Evolutionary conservation across 1,140 invertebrate species (phyloP), one percentile per base, ranked within the genome.

Genomic region (Heliothis subflexa): DNA sequence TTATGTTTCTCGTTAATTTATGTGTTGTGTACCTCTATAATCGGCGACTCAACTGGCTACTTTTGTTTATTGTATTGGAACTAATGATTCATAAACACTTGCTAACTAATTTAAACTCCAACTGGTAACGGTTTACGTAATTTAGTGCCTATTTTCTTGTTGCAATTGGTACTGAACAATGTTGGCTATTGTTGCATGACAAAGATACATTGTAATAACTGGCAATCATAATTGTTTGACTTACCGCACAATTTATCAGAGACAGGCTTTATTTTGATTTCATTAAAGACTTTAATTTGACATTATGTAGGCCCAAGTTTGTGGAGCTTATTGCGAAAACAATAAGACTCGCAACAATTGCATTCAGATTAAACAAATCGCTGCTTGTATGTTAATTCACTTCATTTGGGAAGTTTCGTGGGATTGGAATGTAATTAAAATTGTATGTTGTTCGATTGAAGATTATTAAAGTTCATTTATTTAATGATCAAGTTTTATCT

Each of bases 71-170:
- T 78, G 79, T 83, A 83, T 81, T 83, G 78, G 72, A 73, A 84
- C 84, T 87, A 90, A 91, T 92, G 89, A 92, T 85, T 89, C 86
- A 89, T 91, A 89, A 90, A 88, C 83, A 88, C 85, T 86, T 84
- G 84, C 83, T 82, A 83, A 83, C 81, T 87, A 90, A 91, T 92
- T 90, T 91, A 90, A 78, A 88, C 81, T 82, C 85, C 61, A 83
- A 84, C 84, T 86, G 77, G 81, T 87, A 89, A 88, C 84, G 80
- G 82, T 92, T 93, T 93, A 92, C 89, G 92, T 90, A 92, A 93
- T 90, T 92, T 91, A 93, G 80, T 90, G 75, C 81, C 90, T 89
- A 90, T 89, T 92, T 91, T 89, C 83, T 89, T 89, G 87, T 88
- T 84, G 85, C 91, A 88, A 91, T 91, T 92, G 90, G 89, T 89